These are phyloP conservation scores for Vanessa tameamea DNA, from an alignment of 1,140 invertebrate genomes.

Conservation along the genomic window DNA sequence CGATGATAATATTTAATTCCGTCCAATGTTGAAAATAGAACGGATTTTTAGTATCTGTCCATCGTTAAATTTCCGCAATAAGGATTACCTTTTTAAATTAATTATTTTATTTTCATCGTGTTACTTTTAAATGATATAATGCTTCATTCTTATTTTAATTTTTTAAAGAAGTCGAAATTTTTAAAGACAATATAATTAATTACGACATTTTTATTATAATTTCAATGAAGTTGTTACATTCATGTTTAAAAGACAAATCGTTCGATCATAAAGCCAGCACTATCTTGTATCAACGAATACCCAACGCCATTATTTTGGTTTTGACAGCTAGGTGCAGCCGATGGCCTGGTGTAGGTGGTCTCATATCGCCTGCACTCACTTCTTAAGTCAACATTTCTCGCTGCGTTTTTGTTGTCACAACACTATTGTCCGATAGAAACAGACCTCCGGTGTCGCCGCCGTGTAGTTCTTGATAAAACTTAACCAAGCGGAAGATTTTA, in stretches of 20 bases:
- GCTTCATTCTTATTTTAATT: no score
- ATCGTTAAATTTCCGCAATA: no score
- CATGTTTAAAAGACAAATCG: slow-evolving; percentile 18
- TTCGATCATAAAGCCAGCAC: slow-evolving; percentile 46
- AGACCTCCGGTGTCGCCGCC: slow-evolving; percentile 40
- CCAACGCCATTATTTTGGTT: slow-evolving; percentile 47
- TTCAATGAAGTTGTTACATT: neutral
- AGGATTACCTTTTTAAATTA: no score
- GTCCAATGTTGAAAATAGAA: no score
- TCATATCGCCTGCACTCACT: slow-evolving; percentile 31
- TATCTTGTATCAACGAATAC: slow-evolving; percentile 22
- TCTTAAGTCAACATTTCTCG: slow-evolving; percentile 57
- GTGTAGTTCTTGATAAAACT: slow-evolving; percentile 15
- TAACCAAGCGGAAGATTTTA: neutral
- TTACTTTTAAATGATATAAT: no score
- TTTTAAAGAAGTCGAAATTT: no score
- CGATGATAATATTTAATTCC: neutral
- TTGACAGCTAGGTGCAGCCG: slow-evolving; percentile 48
- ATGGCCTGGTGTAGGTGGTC: slow-evolving; percentile 51
- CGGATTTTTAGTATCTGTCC: no score
- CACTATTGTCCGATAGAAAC: slow-evolving; percentile 48
- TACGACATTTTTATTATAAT: no score
- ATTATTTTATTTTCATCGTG: no score
- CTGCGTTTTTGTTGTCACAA: slow-evolving; percentile 58
- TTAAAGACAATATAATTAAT: neutral